Base-by-base conservation (phyloP, 2,797 vertebrate genomes). In the Steatocranus sp. region DNA sequence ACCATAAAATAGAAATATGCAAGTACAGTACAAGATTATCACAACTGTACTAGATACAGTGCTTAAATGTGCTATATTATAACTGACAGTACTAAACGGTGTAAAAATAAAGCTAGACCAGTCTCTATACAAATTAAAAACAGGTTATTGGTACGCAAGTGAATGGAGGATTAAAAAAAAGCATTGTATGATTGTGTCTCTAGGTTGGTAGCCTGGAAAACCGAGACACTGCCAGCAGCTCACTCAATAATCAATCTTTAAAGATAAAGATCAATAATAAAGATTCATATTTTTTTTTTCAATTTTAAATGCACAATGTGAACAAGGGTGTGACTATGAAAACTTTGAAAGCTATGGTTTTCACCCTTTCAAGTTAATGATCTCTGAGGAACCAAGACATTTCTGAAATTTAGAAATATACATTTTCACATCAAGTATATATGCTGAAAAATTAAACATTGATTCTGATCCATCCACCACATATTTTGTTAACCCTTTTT, bases 61-160 rank as follows among this genome's bases (percentile, higher is more conserved):
- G 25, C 23, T 46, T 70, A 7, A 46, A 70, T 27, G 3, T 11
- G 38, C 6, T 8, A 46, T 43, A 27, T 25, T 12, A n/a, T 73
- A 73, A 30, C 0, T 30, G 6, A 46, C 15, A 18, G 10, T 11
- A 27, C 41, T 70, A 43, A 25, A 70, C 1, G 0, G 23, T 27
- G 38, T 70, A 43, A 17, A 5, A 5, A 46, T 70, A 46, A 70
- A 30, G 8, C 27, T 10, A 56, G 30, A 27, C 25, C 14, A 30
- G 15, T 27, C 66, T 18, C 23, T 27, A 27, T 46, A 46, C 41
- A 51, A 81, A 32, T 11, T 51, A 66, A 50, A 25, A 11, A 23
- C 14, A 36, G 7, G 49, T 11, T 73, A 7, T 76, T 66, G 63
- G 12, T 51, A 68, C 3, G 2, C 18, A 25, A 27, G 4, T 43